phyloP scores from a whole-genome alignment of 2,797 vertebrate species.

The Ciconia nigra region DNA sequence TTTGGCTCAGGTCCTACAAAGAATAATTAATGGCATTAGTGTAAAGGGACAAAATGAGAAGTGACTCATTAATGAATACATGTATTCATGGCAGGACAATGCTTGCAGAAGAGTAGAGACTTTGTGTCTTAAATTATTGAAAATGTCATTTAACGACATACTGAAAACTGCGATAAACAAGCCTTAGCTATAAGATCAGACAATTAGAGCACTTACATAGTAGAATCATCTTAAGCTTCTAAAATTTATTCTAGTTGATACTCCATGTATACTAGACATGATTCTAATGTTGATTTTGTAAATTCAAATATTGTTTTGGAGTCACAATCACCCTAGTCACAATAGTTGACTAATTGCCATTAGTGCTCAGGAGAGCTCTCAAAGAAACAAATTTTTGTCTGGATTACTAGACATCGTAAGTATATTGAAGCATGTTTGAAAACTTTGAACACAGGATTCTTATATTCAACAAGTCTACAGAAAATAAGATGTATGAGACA shows the following conservation, averaged over 20 bases:
- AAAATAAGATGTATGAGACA: background rate
- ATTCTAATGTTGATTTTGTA: constrained; percentile 13
- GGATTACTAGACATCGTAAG: background rate
- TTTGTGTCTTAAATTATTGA: constrained; percentile 50
- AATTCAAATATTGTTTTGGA: background rate
- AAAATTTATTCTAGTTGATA: background rate
- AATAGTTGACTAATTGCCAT: background rate
- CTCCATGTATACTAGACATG: background rate
- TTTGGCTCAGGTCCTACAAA: constrained; percentile 29
- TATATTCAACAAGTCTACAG: background rate
- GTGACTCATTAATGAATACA: constrained; percentile 39
- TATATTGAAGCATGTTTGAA: background rate
- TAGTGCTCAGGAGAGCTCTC: background rate
- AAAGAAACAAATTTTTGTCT: background rate
- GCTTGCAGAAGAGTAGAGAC: constrained; percentile 35
- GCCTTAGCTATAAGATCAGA: background rate
- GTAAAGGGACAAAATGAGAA: constrained; percentile 51
- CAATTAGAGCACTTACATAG: background rate
- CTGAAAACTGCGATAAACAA: constrained; percentile 9
- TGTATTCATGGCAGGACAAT: constrained; percentile 48
- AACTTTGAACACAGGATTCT: background rate
- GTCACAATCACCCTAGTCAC: background rate
- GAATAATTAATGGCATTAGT: constrained; percentile 59
- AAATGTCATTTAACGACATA: constrained; percentile 23
- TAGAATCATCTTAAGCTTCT: background rate